These are phyloP conservation scores for Aurelia coerulea DNA, from an alignment of 30 jellyfish, hydroid and myxozoan species.

Conservation along the genomic window DNA sequence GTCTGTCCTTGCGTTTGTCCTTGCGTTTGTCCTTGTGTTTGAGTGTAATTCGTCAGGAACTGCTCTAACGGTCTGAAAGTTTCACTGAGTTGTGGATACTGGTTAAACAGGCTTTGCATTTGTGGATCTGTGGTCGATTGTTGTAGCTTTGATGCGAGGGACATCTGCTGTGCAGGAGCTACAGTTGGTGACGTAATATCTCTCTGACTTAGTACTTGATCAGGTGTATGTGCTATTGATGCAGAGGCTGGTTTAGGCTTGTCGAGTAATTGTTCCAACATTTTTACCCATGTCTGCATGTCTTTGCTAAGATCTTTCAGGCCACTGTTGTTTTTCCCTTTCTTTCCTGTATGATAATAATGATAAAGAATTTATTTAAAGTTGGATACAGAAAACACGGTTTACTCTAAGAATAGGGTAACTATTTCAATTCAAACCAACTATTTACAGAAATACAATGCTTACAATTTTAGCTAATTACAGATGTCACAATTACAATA, in stretches of 20 bases:
- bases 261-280: slow-evolving; percentile 63
- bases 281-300: slow-evolving; percentile 64
- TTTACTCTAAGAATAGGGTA: too few species aligned
- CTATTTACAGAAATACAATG: too few species aligned
- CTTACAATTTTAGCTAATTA: background rate
- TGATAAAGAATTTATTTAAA: too few species aligned
- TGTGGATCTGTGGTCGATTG: slow-evolving; percentile 4
- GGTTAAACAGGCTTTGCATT: slow-evolving; percentile 37
- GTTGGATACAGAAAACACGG: too few species aligned
- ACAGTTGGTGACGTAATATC: slow-evolving; percentile 53
- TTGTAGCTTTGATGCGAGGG: slow-evolving; percentile 56
- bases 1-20: slow-evolving; percentile 3
- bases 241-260: slow-evolving; percentile 45
- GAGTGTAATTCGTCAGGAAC: slow-evolving; percentile 22
- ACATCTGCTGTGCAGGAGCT: slow-evolving; percentile 32
- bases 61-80: slow-evolving; percentile 56
- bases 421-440: too few species aligned
- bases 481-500: too few species aligned
- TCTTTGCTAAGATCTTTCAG: slow-evolving; percentile 61
- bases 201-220: slow-evolving; percentile 30
- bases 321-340: slow-evolving; percentile 12
- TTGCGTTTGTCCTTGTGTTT: slow-evolving; percentile 33
- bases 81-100: slow-evolving; percentile 60
- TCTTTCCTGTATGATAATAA: slow-evolving; percentile 4
- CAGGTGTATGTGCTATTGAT: slow-evolving; percentile 32